Conservation (phyloP, 1,140 invertebrate species). For the Pachypeltis micranthus region DNA sequence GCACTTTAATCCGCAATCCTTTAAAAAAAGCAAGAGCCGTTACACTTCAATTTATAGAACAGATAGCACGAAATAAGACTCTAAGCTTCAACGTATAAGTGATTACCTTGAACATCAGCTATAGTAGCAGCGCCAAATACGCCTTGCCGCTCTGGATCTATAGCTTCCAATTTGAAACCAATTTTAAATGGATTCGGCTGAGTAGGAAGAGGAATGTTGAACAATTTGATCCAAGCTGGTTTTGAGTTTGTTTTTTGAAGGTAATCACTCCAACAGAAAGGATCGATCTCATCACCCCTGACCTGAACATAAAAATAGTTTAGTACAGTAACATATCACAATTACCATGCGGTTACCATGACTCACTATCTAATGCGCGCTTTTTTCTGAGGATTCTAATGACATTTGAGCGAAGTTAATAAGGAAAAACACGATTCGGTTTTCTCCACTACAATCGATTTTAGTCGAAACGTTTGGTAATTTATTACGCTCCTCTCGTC, state of each 20-base stretch:
- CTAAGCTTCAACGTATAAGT: too few species aligned
- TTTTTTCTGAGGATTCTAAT: too few species aligned
- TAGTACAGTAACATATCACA: not conserved
- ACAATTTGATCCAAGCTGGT: conserved; percentile 61
- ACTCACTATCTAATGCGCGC: too few species aligned
- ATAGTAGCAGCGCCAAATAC: conserved; percentile 80
- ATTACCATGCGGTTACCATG: not conserved
- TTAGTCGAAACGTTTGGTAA: too few species aligned
- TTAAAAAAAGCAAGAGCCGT: too few species aligned
- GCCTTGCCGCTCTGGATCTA: conserved; percentile 82
- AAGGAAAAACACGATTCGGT: too few species aligned
- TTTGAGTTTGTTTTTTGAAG: conserved; percentile 34
- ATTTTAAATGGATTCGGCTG: conserved; percentile 59
- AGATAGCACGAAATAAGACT: too few species aligned
- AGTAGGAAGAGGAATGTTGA: conserved; percentile 62
- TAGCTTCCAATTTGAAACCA: conserved; percentile 87
- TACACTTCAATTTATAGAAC: too few species aligned
- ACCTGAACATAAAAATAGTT: not conserved
- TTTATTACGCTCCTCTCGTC: too few species aligned
- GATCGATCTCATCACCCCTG: not conserved
- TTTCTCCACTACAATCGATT: too few species aligned
- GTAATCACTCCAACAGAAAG: conserved; percentile 18
- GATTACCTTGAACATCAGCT: conserved; percentile 61
- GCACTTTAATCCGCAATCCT: conserved; percentile 71
- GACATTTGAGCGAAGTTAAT: too few species aligned